Conservation (phyloP, 2,797 vertebrate genomes). For the Lepus oiostolus region DNA sequence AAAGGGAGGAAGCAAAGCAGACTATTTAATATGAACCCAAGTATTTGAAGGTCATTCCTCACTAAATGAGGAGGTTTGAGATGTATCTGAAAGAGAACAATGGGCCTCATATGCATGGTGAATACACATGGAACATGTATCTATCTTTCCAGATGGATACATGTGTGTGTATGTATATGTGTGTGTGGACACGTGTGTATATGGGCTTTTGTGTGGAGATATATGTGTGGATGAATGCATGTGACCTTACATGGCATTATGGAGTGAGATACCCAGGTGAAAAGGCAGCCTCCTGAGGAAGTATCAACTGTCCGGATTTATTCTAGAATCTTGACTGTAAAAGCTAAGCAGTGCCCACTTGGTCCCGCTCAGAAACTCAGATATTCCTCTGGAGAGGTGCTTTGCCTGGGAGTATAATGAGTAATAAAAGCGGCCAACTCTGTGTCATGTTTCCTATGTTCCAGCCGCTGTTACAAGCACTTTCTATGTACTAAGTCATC, state of each 20-base stretch:
- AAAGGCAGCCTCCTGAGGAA: background rate
- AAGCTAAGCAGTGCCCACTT: too few relatives aligned
- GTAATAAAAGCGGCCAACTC: background rate
- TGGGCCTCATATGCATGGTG: rapidly evolving
- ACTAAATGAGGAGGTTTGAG: background rate
- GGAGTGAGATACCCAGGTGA: background rate
- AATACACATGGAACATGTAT: background rate
- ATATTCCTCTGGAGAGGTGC: background rate
- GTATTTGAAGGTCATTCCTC: background rate
- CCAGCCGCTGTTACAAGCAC: background rate
- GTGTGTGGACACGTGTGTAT: too few relatives aligned
- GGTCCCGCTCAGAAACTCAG: background rate
- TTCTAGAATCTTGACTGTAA: background rate
- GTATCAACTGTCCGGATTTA: background rate
- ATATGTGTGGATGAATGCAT: background rate
- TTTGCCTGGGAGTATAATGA: background rate
- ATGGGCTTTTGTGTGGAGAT: too few relatives aligned
- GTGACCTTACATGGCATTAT: background rate
- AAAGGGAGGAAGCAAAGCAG: background rate
- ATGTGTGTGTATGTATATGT: background rate
- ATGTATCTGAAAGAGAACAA: background rate
- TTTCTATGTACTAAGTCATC: background rate
- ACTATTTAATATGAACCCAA: background rate
- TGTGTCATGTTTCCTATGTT: background rate
- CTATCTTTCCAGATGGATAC: background rate